Conservation (phyloP, 2,113 vertebrate genomes). For the Tachycineta bicolor region DNA sequence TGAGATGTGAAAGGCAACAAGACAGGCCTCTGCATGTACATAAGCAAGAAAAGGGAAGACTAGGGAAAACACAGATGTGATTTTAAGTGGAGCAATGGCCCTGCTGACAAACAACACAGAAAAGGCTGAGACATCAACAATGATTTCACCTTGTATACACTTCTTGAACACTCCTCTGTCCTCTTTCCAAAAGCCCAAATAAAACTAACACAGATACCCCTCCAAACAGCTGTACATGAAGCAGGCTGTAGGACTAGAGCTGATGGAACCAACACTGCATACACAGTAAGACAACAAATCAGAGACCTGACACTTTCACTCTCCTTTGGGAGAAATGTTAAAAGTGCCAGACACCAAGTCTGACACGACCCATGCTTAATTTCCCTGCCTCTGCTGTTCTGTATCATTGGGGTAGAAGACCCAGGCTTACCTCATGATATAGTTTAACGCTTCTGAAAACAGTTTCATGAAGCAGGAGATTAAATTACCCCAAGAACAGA, state of each 20-base stretch:
- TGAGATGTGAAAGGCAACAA: neutral
- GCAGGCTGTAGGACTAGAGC: neutral
- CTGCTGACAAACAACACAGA: neutral
- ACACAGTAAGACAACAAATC: neutral
- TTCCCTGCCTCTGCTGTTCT: neutral
- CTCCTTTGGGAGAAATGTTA: neutral
- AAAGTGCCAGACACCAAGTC: neutral
- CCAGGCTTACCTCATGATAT: neutral
- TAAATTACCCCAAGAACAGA: neutral
- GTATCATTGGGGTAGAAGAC: neutral
- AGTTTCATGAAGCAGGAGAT: neutral
- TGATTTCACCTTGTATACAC: neutral
- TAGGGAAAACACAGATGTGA: neutral
- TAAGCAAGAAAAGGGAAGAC: neutral
- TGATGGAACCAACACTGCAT: neutral
- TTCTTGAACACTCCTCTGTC: neutral
- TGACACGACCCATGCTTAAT: neutral
- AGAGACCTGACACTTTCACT: neutral
- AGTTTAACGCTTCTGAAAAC: neutral
- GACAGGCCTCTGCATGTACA: neutral
- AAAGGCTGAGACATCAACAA: neutral
- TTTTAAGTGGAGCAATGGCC: rapidly evolving
- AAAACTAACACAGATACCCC: neutral
- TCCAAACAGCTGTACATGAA: neutral
- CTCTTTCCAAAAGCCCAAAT: neutral